phyloP scores from a whole-genome alignment of 2,113 vertebrate species.

The Fulmarus glacialis region DNA sequence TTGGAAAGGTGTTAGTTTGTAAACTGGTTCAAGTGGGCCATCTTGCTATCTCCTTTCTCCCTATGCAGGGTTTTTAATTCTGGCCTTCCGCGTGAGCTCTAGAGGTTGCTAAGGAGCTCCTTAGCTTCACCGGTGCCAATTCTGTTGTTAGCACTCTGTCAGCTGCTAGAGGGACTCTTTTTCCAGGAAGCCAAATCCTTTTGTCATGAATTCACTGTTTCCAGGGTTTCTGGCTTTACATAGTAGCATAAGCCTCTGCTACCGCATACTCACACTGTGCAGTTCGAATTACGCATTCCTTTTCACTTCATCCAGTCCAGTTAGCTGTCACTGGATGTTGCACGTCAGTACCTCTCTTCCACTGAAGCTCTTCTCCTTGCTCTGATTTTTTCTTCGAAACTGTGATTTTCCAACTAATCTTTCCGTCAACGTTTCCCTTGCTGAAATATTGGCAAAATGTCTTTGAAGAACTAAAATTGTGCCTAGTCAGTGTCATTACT shows the following conservation, averaged over 20 bases:
- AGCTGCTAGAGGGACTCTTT: neutral
- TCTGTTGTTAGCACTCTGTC: neutral
- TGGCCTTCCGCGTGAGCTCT: neutral
- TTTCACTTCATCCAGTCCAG: neutral
- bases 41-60: neutral
- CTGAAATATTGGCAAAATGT: neutral
- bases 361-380: neutral
- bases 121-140: neutral
- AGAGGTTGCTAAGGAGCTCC: neutral
- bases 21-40: neutral
- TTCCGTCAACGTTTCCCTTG: neutral
- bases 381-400: neutral
- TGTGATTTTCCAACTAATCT: neutral
- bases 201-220: neutral
- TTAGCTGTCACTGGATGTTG: neutral
- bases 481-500: neutral
- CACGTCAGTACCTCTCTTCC: neutral
- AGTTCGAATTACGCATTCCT: neutral
- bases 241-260: neutral
- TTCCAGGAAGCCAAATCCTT: neutral
- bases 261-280: neutral
- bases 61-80: neutral
- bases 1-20: neutral
- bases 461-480: neutral
- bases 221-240: neutral